These are phyloP conservation scores for Rhopilema esculentum DNA, from an alignment of 30 jellyfish, hydroid and myxozoan genomes.

Conservation along the genomic window DNA sequence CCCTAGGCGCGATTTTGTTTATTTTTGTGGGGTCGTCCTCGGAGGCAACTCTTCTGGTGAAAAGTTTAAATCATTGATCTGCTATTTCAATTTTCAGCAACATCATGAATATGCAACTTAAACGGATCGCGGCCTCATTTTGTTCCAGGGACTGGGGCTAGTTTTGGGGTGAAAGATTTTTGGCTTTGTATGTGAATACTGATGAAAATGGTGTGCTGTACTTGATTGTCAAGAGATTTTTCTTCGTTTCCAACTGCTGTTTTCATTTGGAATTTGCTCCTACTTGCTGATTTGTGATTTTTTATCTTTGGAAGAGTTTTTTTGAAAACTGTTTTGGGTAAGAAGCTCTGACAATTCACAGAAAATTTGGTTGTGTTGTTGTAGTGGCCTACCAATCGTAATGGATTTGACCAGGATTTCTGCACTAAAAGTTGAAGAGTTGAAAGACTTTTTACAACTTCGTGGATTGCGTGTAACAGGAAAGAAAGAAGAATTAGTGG, in stretches of 20 bases:
- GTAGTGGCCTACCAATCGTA: neutral
- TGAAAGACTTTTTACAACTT: conserved; percentile 6
- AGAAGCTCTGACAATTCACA: no score
- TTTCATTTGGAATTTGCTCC: no score
- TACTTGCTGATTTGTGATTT: no score
- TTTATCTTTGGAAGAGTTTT: no score
- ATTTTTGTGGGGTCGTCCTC: no score
- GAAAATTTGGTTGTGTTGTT: neutral
- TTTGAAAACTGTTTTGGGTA: no score
- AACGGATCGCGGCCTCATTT: neutral
- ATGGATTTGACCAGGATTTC: neutral
- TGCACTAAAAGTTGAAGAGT: conserved; percentile 6
- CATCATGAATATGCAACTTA: neutral
- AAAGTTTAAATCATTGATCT: no score
- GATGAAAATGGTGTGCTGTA: neutral
- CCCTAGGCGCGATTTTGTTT: no score
- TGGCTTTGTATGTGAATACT: neutral
- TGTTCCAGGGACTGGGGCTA: neutral
- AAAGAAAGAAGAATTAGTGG: neutral
- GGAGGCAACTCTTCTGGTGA: no score
- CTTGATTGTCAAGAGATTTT: no score
- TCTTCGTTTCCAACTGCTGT: no score
- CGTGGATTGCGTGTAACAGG: conserved; percentile 21
- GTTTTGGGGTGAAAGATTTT: neutral
- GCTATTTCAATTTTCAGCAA: no score